Conservation (phyloP, 1,140 invertebrate species). For the Venturia canescens region DNA sequence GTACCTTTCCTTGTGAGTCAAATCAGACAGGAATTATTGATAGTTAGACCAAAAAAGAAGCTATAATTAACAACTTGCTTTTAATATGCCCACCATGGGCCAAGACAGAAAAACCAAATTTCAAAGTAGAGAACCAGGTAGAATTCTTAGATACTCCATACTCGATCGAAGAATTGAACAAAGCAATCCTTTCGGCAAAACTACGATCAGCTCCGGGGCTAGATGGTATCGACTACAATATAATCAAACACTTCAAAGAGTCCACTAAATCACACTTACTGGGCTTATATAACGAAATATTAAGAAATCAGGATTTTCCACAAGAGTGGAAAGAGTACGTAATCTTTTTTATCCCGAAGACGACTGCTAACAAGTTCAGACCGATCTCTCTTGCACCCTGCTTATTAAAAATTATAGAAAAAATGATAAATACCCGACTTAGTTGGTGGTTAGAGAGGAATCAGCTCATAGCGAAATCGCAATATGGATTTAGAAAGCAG, state of each 20-base stretch:
- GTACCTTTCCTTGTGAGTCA: too few species aligned
- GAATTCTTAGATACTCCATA: not conserved
- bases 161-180: not conserved
- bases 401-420: conserved; percentile 56
- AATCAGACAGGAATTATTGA: too few species aligned
- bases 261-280: not conserved
- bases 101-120: not conserved
- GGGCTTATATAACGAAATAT: conserved; percentile 43
- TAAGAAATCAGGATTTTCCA: conserved; percentile 22
- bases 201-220: conserved; percentile 24
- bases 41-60: not conserved
- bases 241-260: conserved; percentile 30
- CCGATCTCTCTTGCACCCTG: conserved; percentile 55
- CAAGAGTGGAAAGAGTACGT: conserved; percentile 49
- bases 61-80: not conserved
- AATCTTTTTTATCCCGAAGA: conserved; percentile 49
- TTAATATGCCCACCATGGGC: conserved; percentile 12
- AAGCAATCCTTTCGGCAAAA: not conserved
- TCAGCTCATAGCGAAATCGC: conserved; percentile 41
- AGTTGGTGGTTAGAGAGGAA: conserved; percentile 53
- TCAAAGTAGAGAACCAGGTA: not conserved
- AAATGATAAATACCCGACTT: conserved; percentile 54
- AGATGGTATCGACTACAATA: conserved; percentile 46
- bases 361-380: conserved; percentile 38
- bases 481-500: conserved; percentile 55